phyloP scores from a whole-genome alignment of 2,113 vertebrate genomes.

The Oostethus manadensis region DNA sequence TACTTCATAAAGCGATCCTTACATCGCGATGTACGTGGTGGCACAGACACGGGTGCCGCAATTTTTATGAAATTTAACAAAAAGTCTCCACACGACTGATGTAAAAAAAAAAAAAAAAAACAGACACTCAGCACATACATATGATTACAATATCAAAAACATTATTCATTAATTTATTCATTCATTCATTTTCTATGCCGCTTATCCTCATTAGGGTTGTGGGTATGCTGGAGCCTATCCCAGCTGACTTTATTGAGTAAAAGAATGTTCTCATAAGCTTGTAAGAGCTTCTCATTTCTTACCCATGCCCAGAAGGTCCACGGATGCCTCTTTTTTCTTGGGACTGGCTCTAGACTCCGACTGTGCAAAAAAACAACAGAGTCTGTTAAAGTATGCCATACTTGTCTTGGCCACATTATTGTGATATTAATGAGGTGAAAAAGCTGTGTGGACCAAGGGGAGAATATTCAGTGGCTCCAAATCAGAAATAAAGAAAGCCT shows the following conservation, averaged over 20 bases:
- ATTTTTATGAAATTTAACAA: too few species aligned
- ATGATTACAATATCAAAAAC: too few species aligned
- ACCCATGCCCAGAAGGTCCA: constrained; percentile 94
- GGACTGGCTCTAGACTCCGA: constrained; percentile 80
- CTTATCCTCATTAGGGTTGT: too few species aligned
- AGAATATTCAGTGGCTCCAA: not conserved
- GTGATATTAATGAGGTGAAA: not conserved
- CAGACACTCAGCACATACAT: too few species aligned
- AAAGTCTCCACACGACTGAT: too few species aligned
- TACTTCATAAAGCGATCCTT: too few species aligned
- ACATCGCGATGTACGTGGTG: too few species aligned
- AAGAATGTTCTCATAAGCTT: not conserved
- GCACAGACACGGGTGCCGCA: too few species aligned
- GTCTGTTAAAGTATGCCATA: not conserved
- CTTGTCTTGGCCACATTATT: not conserved
- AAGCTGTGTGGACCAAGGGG: not conserved
- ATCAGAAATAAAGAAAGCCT: not conserved
- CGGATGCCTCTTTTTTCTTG: constrained; percentile 80
- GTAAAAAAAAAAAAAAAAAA: too few species aligned
- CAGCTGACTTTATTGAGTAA: constrained; percentile 1
- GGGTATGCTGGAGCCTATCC: too few species aligned
- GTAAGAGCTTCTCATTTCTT: constrained; percentile 57
- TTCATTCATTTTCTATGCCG: too few species aligned
- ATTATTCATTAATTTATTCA: too few species aligned
- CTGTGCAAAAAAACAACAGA: constrained; percentile 57